Conservation (phyloP, 1,140 invertebrate genomes). For the Nomia melanderi region DNA sequence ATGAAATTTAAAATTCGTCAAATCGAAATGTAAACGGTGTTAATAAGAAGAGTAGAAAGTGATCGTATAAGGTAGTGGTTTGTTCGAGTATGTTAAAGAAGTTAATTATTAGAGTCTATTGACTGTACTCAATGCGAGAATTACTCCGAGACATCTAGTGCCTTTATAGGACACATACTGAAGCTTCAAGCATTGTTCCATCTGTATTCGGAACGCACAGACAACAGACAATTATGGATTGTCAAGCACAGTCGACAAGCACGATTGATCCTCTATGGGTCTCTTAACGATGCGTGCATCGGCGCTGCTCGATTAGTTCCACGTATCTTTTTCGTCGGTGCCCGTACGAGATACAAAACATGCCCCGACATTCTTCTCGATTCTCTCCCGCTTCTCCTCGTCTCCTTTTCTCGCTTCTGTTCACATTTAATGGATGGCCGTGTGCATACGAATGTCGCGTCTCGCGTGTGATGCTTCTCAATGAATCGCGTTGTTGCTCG, state of each 20-base stretch:
- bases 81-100: too few species aligned
- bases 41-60: too few species aligned
- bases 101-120: background rate
- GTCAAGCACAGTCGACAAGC: background rate
- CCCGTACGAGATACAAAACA: background rate
- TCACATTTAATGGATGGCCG: slow-evolving; percentile 17
- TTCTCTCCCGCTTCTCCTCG: background rate
- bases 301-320: slow-evolving; percentile 44
- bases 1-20: too few species aligned
- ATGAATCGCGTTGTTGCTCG: background rate
- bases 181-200: background rate
- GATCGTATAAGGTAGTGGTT: too few species aligned
- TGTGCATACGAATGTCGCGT: slow-evolving; percentile 7
- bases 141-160: background rate
- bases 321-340: slow-evolving; percentile 9
- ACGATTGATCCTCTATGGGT: slow-evolving; percentile 1
- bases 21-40: too few species aligned
- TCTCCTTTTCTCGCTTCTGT: background rate
- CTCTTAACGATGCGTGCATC: slow-evolving; percentile 35
- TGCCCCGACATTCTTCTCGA: slow-evolving; percentile 8
- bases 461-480: background rate
- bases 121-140: background rate
- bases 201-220: background rate
- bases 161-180: background rate
- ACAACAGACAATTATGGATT: background rate